Conservation (phyloP, 1,140 invertebrate species). For the Bombus cullumanus region DNA sequence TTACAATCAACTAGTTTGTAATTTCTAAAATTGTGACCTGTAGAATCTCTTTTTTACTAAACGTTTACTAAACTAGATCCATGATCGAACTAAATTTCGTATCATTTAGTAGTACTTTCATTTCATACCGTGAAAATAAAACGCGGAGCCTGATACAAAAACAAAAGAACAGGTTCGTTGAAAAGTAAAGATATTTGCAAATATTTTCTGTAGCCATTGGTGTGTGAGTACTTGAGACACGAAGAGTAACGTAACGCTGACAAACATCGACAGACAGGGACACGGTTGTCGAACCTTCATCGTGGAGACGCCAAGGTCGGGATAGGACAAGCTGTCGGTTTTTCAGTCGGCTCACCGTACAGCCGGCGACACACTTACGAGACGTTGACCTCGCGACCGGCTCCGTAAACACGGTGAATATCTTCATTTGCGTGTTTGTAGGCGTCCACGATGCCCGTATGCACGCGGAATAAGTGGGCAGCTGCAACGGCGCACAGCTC, state of each 20-base stretch:
- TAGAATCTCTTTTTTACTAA: too few species aligned
- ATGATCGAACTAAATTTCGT: too few species aligned
- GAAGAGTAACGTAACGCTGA: not conserved
- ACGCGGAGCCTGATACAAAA: too few species aligned
- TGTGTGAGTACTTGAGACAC: not conserved
- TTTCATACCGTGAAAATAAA: too few species aligned
- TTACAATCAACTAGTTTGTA: too few species aligned
- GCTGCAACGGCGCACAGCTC: slow-evolving; percentile 50
- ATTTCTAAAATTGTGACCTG: too few species aligned
- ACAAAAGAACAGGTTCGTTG: not conserved
- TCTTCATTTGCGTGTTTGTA: slow-evolving; percentile 71
- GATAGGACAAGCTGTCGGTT: slow-evolving; percentile 58
- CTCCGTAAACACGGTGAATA: slow-evolving; percentile 69
- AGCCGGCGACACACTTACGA: slow-evolving; percentile 66
- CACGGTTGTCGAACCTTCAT: slow-evolving; percentile 57
- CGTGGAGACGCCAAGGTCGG: slow-evolving; percentile 48
- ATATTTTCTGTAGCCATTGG: not conserved
- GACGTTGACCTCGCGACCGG: slow-evolving; percentile 65
- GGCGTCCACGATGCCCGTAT: slow-evolving; percentile 51
- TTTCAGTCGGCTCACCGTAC: slow-evolving; percentile 50
- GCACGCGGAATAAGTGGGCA: slow-evolving; percentile 68
- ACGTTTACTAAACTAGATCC: too few species aligned
- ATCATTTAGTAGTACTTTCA: too few species aligned
- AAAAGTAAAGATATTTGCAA: not conserved
- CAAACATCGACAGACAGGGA: not conserved